A percentile compares a stretch with the other conserved stretches of the same genome.
Evolutionary conservation across 1,140 invertebrate species (phyloP).

Genomic region (Drosophila navojoa): DNA sequence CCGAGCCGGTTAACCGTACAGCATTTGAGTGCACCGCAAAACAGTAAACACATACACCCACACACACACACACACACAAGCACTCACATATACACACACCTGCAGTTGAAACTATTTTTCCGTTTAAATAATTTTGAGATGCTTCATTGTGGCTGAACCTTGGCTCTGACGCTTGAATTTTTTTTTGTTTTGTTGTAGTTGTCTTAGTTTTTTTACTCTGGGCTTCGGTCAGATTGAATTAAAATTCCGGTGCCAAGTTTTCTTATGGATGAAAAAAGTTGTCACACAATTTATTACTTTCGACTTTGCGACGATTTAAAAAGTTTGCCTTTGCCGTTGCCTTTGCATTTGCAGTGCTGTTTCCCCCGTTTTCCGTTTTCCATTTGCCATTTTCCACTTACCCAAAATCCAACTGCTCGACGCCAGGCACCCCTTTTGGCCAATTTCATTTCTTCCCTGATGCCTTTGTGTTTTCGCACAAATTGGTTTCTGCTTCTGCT

Average conservation of each 20-base stretch:
- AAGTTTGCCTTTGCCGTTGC: slow-evolving; percentile 52
- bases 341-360: slow-evolving; percentile 34
- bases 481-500: slow-evolving; percentile 80
- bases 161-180: slow-evolving; percentile 54
- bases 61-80: slow-evolving; percentile 23
- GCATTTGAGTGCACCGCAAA: slow-evolving; percentile 33
- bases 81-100: slow-evolving; percentile 4
- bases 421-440: slow-evolving; percentile 53
- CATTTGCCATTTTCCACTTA: slow-evolving; percentile 11
- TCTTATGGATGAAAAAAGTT: slow-evolving; percentile 50
- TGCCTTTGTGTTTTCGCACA: slow-evolving; percentile 73
- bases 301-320: slow-evolving; percentile 64
- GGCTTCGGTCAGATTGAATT: slow-evolving; percentile 53
- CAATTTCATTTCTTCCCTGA: slow-evolving; percentile 67
- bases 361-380: not conserved
- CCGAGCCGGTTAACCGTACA: slow-evolving; percentile 48
- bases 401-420: slow-evolving; percentile 8
- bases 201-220: not conserved
- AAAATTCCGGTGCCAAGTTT: slow-evolving; percentile 58
- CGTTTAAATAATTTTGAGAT: slow-evolving; percentile 70
- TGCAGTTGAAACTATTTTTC: slow-evolving; percentile 58
- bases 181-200: too few species aligned
- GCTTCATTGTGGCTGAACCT: slow-evolving; percentile 53
- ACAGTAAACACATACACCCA: slow-evolving; percentile 13
- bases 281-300: slow-evolving; percentile 66